Percentiles rank a stretch among this genome's conserved stretches.
These are phyloP conservation scores for Grus americana DNA, from an alignment of 2,113 vertebrate genomes.

Conservation along the genomic window DNA sequence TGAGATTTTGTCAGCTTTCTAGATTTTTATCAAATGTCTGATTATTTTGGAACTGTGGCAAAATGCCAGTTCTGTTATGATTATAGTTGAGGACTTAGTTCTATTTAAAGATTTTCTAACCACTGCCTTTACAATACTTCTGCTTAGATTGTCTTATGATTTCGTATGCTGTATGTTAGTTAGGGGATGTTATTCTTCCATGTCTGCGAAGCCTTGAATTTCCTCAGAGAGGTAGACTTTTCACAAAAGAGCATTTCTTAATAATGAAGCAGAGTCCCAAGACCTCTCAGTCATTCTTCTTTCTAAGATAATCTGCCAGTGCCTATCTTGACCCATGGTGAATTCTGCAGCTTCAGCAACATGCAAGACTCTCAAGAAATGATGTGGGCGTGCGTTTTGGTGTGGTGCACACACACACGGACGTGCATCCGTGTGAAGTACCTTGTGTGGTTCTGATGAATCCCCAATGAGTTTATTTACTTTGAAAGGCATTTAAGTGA, in stretches of 20 bases:
- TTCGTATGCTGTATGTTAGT: neutral
- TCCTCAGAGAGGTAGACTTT: neutral
- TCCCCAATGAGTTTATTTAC: neutral
- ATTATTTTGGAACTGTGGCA: slow-evolving; percentile 30
- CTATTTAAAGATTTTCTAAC: slow-evolving; percentile 13
- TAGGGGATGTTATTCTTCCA: neutral
- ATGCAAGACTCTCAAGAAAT: neutral
- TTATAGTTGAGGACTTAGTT: neutral
- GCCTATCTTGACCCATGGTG: neutral
- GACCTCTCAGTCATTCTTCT: neutral
- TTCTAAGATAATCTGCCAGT: neutral
- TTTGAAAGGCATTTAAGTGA: neutral
- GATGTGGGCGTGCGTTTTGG: fast-evolving
- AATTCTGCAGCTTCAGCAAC: neutral
- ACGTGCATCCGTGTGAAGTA: neutral
- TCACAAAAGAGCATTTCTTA: neutral
- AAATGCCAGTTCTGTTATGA: neutral
- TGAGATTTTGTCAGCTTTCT: slow-evolving; percentile 31
- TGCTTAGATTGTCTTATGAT: neutral
- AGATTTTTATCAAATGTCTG: slow-evolving; percentile 14
- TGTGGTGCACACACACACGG: too few species aligned
- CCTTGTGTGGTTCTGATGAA: neutral
- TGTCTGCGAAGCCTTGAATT: neutral
- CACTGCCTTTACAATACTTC: neutral
- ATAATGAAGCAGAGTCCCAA: neutral